Evolutionary conservation across 2,797 vertebrate genomes (phyloP).

Genomic region (Acipenser transmontanus): DNA sequence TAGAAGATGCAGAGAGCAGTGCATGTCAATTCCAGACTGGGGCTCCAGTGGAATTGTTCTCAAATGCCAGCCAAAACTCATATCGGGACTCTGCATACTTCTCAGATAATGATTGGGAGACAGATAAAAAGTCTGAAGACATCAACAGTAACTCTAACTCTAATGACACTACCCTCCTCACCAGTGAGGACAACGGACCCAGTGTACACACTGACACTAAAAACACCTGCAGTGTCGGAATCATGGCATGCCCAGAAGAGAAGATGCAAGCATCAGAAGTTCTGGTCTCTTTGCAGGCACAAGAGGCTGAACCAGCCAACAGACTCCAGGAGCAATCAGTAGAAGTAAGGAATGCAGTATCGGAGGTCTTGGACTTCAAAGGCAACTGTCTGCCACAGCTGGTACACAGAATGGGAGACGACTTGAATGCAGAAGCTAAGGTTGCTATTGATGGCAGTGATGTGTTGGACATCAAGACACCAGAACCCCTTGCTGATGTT

Average conservation of each 20-base stretch:
- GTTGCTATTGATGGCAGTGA: slow-evolving; percentile 21
- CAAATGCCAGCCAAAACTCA: slow-evolving; percentile 55
- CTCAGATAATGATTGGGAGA: slow-evolving; percentile 91
- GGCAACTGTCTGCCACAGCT: slow-evolving; percentile 17
- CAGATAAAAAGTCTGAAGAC: slow-evolving; percentile 79
- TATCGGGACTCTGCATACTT: slow-evolving; percentile 97
- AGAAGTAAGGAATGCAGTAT: slow-evolving; percentile 4
- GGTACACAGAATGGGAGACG: slow-evolving; percentile 27
- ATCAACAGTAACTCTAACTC: slow-evolving; percentile 23
- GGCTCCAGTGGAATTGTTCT: slow-evolving; percentile 43
- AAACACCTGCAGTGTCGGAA: slow-evolving; percentile 13
- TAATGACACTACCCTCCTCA: slow-evolving; percentile 28
- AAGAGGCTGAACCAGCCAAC: slow-evolving; percentile 16
- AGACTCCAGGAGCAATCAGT: background rate
- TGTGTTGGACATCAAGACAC: slow-evolving; percentile 25
- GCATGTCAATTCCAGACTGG: slow-evolving; percentile 39
- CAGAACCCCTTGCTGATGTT: slow-evolving; percentile 40
- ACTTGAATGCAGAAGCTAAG: slow-evolving; percentile 22
- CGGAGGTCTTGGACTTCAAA: background rate
- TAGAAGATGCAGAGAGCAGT: slow-evolving; percentile 36
- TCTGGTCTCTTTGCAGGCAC: slow-evolving; percentile 20
- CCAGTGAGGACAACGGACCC: slow-evolving; percentile 16
- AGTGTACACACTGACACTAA: slow-evolving; percentile 17
- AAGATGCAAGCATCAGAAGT: slow-evolving; percentile 13
- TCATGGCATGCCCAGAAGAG: slow-evolving; percentile 14